A percentile compares a stretch with the other conserved stretches of the same genome.
These are phyloP conservation scores for Spisula subtruncata DNA, from an alignment of 2,888 invertebrate species.

Conservation along the genomic window DNA sequence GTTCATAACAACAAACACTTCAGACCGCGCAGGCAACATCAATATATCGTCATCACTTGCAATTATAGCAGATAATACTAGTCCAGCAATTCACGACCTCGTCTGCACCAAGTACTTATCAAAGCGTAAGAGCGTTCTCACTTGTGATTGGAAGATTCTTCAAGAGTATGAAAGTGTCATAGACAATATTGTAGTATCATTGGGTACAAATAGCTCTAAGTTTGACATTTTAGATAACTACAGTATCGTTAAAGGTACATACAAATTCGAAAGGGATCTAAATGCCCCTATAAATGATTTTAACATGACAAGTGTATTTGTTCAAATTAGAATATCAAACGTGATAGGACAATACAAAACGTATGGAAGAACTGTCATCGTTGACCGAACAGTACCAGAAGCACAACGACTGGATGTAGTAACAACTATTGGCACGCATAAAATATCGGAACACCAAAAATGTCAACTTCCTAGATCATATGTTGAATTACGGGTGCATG, in stretches of 20 bases:
- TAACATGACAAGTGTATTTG: conserved; percentile 52
- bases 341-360: conserved; percentile 56
- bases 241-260: conserved; percentile 40
- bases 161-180: conserved; percentile 74
- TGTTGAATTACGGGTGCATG: conserved; percentile 62
- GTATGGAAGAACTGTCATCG: conserved; percentile 57
- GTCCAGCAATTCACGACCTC: conserved; percentile 66
- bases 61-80: conserved; percentile 69
- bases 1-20: conserved; percentile 64
- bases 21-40: conserved; percentile 72
- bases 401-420: conserved; percentile 63
- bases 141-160: conserved; percentile 68
- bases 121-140: conserved; percentile 55
- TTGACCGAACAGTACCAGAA: conserved; percentile 70
- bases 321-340: conserved; percentile 64
- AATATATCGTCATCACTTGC: conserved; percentile 62
- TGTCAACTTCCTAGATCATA: conserved; percentile 74
- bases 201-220: conserved; percentile 57
- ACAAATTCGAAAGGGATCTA: conserved; percentile 53
- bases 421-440: conserved; percentile 52
- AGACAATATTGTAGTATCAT: conserved; percentile 59
- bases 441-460: conserved; percentile 40
- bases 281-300: conserved; percentile 25
- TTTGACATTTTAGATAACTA: conserved; percentile 55
- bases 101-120: conserved; percentile 72